Conservation (phyloP, 2,113 vertebrate species). For the Hystrix brachyura region DNA sequence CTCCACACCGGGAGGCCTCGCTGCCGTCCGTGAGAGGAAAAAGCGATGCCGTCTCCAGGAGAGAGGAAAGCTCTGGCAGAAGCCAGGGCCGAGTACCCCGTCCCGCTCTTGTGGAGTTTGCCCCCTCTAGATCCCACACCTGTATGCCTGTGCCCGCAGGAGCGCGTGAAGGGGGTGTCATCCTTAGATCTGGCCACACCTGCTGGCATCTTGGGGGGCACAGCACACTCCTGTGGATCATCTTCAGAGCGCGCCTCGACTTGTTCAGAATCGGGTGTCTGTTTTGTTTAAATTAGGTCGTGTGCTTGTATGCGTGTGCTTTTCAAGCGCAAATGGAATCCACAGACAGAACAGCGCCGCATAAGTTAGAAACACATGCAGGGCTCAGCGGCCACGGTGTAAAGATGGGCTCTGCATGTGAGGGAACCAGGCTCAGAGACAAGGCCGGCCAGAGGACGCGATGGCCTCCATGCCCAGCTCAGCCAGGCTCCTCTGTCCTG, state of each 20-base stretch:
- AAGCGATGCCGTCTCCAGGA: not conserved
- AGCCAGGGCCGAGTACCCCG: not conserved
- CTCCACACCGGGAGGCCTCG: not conserved
- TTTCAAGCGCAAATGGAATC: constrained; percentile 75
- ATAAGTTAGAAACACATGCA: constrained; percentile 88
- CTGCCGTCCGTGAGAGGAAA: not conserved
- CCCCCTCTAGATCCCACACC: not conserved
- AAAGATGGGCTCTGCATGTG: constrained; percentile 86
- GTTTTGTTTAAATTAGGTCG: constrained; percentile 86
- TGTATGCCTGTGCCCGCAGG: not conserved
- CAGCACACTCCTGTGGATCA: constrained; percentile 74
- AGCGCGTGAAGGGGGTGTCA: not conserved
- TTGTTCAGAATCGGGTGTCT: constrained; percentile 87
- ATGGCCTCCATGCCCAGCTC: constrained; percentile 80
- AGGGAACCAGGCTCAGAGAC: constrained; percentile 84
- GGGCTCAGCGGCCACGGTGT: constrained; percentile 85
- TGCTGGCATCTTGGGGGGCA: constrained; percentile 70
- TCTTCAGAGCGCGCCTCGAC: constrained; percentile 80
- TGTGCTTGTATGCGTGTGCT: constrained; percentile 51
- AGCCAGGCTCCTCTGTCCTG: not conserved
- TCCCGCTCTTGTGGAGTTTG: not conserved
- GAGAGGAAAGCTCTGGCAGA: not conserved
- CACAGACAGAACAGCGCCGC: constrained; percentile 84
- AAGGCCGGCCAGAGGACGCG: constrained; percentile 76
- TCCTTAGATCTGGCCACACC: constrained; percentile 57